Evolutionary conservation across 2,797 vertebrate species (phyloP).

Genomic region (Channallabes apus): DNA sequence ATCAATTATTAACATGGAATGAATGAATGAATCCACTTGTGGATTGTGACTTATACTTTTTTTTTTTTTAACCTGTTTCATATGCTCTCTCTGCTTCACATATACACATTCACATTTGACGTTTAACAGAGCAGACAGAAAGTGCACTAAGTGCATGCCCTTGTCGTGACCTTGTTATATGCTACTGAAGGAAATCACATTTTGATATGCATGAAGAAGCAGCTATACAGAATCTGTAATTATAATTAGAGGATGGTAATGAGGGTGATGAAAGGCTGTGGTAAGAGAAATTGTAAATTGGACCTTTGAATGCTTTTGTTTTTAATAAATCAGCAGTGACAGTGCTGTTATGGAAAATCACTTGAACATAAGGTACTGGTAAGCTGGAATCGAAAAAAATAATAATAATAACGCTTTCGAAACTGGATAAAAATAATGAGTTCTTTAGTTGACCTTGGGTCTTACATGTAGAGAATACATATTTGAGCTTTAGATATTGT

Average conservation of each 20-base stretch:
- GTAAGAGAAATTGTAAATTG: constrained; percentile 8
- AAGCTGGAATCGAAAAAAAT: neutral
- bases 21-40: too few species aligned
- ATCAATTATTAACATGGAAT: neutral
- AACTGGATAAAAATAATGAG: neutral
- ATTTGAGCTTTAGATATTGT: neutral
- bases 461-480: neutral
- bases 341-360: neutral
- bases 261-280: constrained; percentile 30
- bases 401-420: neutral
- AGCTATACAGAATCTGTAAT: constrained; percentile 33
- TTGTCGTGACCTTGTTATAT: constrained; percentile 17
- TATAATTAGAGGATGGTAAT: constrained; percentile 41
- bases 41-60: neutral
- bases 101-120: neutral
- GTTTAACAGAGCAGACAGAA: constrained; percentile 13
- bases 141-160: neutral
- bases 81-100: neutral
- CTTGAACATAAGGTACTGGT: neutral
- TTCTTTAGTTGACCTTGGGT: neutral
- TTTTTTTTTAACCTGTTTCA: neutral
- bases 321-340: constrained; percentile 9
- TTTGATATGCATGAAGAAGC: constrained; percentile 27
- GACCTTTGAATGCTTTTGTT: constrained; percentile 20
- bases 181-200: constrained; percentile 15